Base-by-base conservation (phyloP, 2,113 vertebrate genomes). In the Calypte anna region DNA sequence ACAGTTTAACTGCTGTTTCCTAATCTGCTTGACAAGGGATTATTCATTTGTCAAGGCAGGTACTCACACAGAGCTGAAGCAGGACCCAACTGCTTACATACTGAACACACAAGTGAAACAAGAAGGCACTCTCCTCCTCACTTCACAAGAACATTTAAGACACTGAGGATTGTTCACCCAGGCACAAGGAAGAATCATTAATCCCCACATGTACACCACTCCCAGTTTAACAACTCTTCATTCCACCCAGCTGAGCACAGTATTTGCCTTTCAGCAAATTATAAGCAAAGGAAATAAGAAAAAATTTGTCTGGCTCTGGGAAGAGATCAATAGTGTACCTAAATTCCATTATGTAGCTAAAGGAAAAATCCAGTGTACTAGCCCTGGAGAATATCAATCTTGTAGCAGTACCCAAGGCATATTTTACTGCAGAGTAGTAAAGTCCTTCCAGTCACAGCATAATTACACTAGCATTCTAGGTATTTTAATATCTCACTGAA, bases 401-500 rank as follows among this genome's bases (percentile, higher is more conserved):
- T 93, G 69, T 92, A 95, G 82, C 58, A 78, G 79, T 77, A 94
- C 61, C 83, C 81, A 66, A 36, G 53, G 87, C 72, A 64, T 84
- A 82, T 91, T 92, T 96, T 92, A 96, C 58, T 96, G 83, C 76
- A 81, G 76, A 96, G 93, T 8, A 90, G 90, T 94, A 44, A 95
- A 93, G 94, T 61, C 82, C 91, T 96, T 81, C 86, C 53, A 94
- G 79, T 83, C 88, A 63, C 76, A 78, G 68, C 68, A 93, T 93
- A 96, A 96, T 94, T 95, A 90, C 82, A 91, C 82, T 78, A 93
- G 90, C 76, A 86, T 20, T 66, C 64, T 0, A 40, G 0, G 40
- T 90, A 88, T 96, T 97, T 95, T 91, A 96, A 96, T 94, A 93
- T 78, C 69, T 86, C 80, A 93, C 85, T 78, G 80, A 94, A 96